Evolutionary conservation across 2,113 vertebrate genomes (phyloP).

Genomic region (Psettodes erumei): DNA sequence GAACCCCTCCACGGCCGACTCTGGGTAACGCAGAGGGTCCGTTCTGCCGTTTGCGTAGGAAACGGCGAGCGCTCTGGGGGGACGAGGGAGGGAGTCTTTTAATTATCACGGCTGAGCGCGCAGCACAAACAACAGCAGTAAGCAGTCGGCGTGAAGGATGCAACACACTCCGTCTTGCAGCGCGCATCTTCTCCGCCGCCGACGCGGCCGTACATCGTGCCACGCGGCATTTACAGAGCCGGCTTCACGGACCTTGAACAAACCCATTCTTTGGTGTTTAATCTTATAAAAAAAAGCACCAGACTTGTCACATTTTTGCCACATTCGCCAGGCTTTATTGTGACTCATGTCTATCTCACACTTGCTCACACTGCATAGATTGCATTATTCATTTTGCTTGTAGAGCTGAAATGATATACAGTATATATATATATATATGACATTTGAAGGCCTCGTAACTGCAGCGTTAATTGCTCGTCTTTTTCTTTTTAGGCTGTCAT

Average conservation of each 20-base stretch:
- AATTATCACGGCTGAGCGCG: conserved; percentile 58
- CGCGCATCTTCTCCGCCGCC: conserved; percentile 8
- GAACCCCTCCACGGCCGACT: not conserved
- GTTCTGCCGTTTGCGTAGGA: conserved; percentile 24
- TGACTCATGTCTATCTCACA: not conserved
- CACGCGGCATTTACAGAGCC: not conserved
- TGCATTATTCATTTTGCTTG: not conserved
- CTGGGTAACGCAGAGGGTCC: conserved; percentile 23
- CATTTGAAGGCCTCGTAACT: not conserved
- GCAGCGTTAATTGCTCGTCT: not conserved
- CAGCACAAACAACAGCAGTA: conserved; percentile 54
- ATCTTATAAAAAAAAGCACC: not conserved
- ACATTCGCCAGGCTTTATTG: not conserved
- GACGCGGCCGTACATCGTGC: not conserved
- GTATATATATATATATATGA: no score
- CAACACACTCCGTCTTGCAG: conserved; percentile 23
- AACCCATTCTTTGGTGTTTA: not conserved
- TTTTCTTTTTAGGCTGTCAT: not conserved
- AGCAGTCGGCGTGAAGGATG: conserved; percentile 31
- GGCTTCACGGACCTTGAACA: not conserved
- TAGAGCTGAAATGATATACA: not conserved
- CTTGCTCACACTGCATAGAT: not conserved
- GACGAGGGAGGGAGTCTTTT: conserved; percentile 47
- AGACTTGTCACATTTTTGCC: not conserved
- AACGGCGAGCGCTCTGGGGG: conserved; percentile 37